Conservation (phyloP, 2,888 invertebrate species). For the Dorcus hopei region DNA sequence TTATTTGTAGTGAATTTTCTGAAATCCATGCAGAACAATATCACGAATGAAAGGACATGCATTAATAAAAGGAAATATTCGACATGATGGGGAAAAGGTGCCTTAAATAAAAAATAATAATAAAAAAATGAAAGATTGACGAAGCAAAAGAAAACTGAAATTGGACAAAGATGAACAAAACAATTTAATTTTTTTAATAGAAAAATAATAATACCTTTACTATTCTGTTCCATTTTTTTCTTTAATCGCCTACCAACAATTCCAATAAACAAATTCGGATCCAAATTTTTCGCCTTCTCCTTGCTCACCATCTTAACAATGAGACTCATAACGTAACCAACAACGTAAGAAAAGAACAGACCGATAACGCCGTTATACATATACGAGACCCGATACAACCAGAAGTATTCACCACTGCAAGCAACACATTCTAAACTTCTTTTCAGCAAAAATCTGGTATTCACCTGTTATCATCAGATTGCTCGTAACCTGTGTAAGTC, state of each 20-base stretch:
- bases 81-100: no score
- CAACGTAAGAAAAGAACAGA: slow-evolving; percentile 50
- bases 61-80: no score
- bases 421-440: slow-evolving; percentile 7
- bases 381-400: slow-evolving; percentile 69
- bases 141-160: no score
- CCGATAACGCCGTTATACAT: slow-evolving; percentile 67
- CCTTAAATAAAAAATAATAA: no score
- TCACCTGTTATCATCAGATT: slow-evolving; percentile 5
- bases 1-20: no score
- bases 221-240: slow-evolving; percentile 10
- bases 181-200: no score
- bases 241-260: slow-evolving; percentile 52
- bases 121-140: no score
- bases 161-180: no score
- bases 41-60: no score
- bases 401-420: slow-evolving; percentile 54
- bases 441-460: neutral
- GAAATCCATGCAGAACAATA: no score
- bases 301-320: slow-evolving; percentile 42
- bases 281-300: slow-evolving; percentile 38
- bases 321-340: slow-evolving; percentile 55
- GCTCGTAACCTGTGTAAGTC: neutral
- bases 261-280: slow-evolving; percentile 60
- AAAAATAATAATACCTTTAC: no score